A percentile compares a stretch with the other conserved stretches of the same genome.
phyloP scores from a whole-genome alignment of 2,113 vertebrate species.

The Ceyx melanurus region DNA sequence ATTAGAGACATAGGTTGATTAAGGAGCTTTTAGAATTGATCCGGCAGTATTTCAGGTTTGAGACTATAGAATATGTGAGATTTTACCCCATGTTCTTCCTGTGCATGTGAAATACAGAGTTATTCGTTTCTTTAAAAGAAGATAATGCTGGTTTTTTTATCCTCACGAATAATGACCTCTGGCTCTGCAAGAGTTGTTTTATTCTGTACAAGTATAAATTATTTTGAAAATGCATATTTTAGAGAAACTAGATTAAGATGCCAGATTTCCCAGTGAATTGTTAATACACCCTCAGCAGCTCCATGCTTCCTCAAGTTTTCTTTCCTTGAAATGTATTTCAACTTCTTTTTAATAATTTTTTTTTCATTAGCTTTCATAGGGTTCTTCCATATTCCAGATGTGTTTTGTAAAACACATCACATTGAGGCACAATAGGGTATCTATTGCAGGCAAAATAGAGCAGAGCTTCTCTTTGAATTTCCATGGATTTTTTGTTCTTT shows the following conservation, averaged over 20 bases:
- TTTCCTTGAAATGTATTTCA: slow-evolving; percentile 2
- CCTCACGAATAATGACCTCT: background rate
- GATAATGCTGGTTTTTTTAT: background rate
- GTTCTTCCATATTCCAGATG: background rate
- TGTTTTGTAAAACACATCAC: background rate
- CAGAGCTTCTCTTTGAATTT: background rate
- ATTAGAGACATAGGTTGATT: background rate
- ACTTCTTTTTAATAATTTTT: background rate
- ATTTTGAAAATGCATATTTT: background rate
- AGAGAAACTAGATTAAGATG: background rate
- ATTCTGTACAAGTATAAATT: background rate
- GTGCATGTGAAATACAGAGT: background rate
- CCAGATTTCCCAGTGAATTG: background rate
- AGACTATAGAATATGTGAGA: background rate
- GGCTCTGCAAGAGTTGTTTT: background rate
- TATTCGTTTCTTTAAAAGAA: background rate
- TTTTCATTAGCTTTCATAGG: background rate
- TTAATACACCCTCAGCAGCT: background rate
- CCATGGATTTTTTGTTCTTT: slow-evolving; percentile 19
- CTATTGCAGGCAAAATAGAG: slow-evolving; percentile 19
- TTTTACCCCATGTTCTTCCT: background rate
- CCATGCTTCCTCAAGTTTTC: background rate
- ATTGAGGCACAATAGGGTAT: slow-evolving; percentile 24
- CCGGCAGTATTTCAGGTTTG: background rate
- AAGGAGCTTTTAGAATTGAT: background rate